Conservation (phyloP, 35 echinoderm and acorn worm genomes). For the Apostichopus parvimensis region DNA sequence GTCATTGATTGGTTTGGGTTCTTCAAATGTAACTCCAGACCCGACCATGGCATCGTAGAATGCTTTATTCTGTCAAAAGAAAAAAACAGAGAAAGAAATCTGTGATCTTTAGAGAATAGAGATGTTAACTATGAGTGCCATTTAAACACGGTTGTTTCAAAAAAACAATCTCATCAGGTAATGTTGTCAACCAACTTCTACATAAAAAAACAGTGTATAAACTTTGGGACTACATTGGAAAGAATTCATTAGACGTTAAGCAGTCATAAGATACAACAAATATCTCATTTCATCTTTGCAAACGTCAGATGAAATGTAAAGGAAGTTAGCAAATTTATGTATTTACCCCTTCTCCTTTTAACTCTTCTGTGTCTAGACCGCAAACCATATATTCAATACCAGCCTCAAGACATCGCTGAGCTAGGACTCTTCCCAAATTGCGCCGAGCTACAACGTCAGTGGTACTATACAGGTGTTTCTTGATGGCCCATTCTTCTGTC, state of each 20-base stretch:
- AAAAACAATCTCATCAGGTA: no score
- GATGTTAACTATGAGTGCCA: no score
- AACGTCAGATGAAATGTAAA: no score
- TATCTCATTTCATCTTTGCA: no score
- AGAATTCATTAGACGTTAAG: no score
- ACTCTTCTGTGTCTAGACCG: slow-evolving; percentile 28
- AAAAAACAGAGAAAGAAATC: neutral
- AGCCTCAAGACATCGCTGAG: slow-evolving; percentile 81
- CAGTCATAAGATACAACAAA: no score
- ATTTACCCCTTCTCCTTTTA: slow-evolving; percentile 68
- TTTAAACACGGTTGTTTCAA: no score
- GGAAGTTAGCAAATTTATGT: neutral
- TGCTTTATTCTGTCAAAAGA: slow-evolving; percentile 44
- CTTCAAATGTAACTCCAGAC: slow-evolving; percentile 37
- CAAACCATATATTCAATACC: slow-evolving; percentile 80
- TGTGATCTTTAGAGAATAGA: neutral
- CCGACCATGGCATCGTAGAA: slow-evolving; percentile 42
- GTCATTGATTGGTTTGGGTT: slow-evolving; percentile 4
- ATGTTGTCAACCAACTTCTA: no score
- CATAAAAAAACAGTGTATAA: no score
- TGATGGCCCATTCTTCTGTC: slow-evolving; percentile 95
- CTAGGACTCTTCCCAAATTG: slow-evolving; percentile 86
- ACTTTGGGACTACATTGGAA: no score
- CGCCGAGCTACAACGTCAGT: slow-evolving; percentile 76
- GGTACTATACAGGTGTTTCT: slow-evolving; percentile 75